Conservation (phyloP, 2,888 invertebrate genomes). For the Tiliacea aurago region DNA sequence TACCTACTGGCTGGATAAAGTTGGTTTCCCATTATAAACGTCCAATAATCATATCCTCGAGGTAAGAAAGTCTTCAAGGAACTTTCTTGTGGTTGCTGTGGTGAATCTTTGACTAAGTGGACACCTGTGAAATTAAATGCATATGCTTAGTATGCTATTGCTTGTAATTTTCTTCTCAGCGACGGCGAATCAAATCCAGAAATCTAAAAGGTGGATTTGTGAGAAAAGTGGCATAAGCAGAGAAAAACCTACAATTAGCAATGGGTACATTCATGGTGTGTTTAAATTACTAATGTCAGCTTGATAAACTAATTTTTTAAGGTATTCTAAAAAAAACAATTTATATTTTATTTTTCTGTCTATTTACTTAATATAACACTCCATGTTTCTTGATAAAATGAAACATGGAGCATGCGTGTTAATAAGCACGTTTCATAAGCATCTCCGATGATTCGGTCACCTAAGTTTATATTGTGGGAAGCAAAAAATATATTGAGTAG, state of each 20-base stretch:
- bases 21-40: conserved; percentile 6
- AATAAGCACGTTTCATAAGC: no score
- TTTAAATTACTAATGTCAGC: background rate
- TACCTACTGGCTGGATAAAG: conserved; percentile 19
- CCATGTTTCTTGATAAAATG: background rate
- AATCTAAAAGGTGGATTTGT: background rate
- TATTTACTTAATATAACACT: background rate
- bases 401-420: background rate
- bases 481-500: no score
- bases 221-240: background rate
- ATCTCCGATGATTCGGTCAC: no score
- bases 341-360: background rate
- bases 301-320: background rate
- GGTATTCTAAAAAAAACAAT: no score
- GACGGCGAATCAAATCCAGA: background rate
- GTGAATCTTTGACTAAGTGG: background rate
- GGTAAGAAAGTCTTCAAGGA: background rate
- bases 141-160: background rate
- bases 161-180: background rate
- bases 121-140: no score
- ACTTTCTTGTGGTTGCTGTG: background rate
- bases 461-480: no score
- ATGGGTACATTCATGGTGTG: background rate
- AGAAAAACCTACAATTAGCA: background rate
- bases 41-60: conserved; percentile 13